Evolutionary conservation across 1,140 invertebrate genomes (phyloP), one percentile per base, ranked within the genome.

Genomic region (Drosophila busckii): DNA sequence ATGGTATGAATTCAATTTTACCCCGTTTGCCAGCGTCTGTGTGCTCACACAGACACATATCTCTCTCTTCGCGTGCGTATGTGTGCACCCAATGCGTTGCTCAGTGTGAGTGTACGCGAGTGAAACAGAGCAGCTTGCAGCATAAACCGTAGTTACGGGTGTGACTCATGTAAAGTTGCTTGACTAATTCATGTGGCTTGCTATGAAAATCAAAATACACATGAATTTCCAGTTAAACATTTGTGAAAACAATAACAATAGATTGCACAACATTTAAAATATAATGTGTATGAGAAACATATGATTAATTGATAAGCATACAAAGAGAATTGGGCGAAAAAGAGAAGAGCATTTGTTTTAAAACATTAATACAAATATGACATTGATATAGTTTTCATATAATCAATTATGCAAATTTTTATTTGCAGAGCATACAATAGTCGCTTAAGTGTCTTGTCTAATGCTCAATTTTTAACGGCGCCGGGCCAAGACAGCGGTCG

Each of bases 1-100:
- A 86, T 86, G 84, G 84, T 82, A 75, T 75, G 70, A 80, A 82
- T 69, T 68, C 29, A 67, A 49, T 55, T 67, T 70, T 69, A 58
- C 54, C 54, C 37, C 60, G 54, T 58, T n/a, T 63, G 44, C 22
- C 25, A 9, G 40, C 31, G 22, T 16, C 15, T 29, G 37, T 58
- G 28, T 56, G 37, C 7, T 40, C 34, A 28, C 23, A 42, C 34
- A 23, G 34, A 15, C 28, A 4, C 40, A 42, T 42, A 46, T 60
- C 38, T 38, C 10, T 49, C 28, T 70, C 25, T 48, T 22, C 20
- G 3, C 17, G 20, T 35, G 23, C 7, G 5, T 10, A 15, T 6
- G 9, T 15, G 12, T 49, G 17, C 45, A 15, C 19, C 23, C 17
- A 10, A 13, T 38, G 25, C 25, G 19, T 32, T 17, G 40, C 13